A percentile compares a stretch with the other conserved stretches of the same genome.
phyloP scores from a whole-genome alignment of 2,113 vertebrate species.

The Willisornis vidua region DNA sequence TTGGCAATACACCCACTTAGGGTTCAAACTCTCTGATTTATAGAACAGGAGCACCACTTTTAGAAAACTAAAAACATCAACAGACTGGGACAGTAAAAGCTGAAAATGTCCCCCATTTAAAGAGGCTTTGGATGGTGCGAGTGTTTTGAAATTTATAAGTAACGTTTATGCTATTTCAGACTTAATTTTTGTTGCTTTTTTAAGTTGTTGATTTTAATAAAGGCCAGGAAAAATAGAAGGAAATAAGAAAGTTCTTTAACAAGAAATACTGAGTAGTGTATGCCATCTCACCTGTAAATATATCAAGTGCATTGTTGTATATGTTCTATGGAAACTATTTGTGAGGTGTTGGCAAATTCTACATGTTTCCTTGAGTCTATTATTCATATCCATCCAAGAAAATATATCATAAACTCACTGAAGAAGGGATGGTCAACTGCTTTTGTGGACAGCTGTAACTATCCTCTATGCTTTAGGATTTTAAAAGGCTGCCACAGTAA shows the following conservation, averaged over 20 bases:
- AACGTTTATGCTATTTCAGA: not conserved
- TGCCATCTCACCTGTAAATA: not conserved
- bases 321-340: not conserved
- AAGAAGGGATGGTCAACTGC: not conserved
- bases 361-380: not conserved
- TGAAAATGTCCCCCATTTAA: not conserved
- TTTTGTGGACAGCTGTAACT: not conserved
- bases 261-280: not conserved
- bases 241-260: not conserved
- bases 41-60: not conserved
- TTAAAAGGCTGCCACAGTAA: not conserved
- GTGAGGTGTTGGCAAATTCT: not conserved
- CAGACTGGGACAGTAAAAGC: not conserved
- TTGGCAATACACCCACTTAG: not conserved
- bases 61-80: not conserved
- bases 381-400: not conserved
- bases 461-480: not conserved
- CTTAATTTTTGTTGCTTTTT: not conserved
- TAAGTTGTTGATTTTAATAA: not conserved
- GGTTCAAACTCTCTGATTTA: not conserved
- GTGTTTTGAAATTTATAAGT: conserved; percentile 15
- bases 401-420: not conserved
- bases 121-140: not conserved
- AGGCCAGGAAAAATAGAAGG: not conserved
- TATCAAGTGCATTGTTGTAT: not conserved